phyloP scores from a whole-genome alignment of 2,888 invertebrate genomes.

The Apotomis capreana region DNA sequence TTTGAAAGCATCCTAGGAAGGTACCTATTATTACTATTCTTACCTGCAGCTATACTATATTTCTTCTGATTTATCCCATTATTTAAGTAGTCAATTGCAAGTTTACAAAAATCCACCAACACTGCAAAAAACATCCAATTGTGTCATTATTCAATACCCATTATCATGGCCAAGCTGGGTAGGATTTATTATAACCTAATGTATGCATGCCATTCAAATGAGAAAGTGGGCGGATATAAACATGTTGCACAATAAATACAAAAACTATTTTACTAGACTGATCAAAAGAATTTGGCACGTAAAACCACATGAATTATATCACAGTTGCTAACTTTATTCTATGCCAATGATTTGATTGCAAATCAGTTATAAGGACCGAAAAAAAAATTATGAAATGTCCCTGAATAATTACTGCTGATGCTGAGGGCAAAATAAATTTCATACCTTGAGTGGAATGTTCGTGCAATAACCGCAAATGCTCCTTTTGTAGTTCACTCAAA shows the following conservation, averaged over 20 bases:
- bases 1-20: not conserved
- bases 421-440: not conserved
- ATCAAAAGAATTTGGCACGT: no score
- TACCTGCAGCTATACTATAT: slow-evolving; percentile 85
- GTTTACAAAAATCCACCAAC: slow-evolving; percentile 87
- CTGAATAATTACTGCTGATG: no score
- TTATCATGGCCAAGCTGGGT: no score
- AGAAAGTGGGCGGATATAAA: not conserved
- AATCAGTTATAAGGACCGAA: no score
- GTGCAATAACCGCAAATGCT: slow-evolving; percentile 68
- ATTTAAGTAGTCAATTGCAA: slow-evolving; percentile 85
- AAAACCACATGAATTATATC: not conserved
- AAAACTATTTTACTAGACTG: not conserved
- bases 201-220: not conserved
- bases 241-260: not conserved
- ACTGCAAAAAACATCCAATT: slow-evolving; percentile 73
- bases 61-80: slow-evolving; percentile 86
- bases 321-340: not conserved
- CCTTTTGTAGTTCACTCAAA: slow-evolving; percentile 75
- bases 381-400: no score
- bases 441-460: slow-evolving; percentile 71
- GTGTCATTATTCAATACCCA: no score
- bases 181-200: no score
- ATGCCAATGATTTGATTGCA: no score
- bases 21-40: slow-evolving; percentile 43